Base-by-base conservation (phyloP, 2,113 vertebrate species). In the Notarius lentiginosus region DNA sequence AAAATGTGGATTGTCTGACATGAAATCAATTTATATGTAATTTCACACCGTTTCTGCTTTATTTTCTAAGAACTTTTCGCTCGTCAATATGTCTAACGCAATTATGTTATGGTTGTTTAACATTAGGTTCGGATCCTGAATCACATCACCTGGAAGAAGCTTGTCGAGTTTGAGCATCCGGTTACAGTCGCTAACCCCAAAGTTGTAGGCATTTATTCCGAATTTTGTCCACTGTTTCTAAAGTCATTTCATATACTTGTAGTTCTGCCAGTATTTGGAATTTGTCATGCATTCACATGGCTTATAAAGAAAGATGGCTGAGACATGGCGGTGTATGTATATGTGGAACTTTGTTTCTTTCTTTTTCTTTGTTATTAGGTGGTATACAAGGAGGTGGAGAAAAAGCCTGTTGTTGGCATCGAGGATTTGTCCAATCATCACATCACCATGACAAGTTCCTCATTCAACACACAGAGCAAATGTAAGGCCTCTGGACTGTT, bases 81-180 rank as follows among this genome's bases (percentile, higher is more conserved):
- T 41, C 20, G 20, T 11, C 47, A 30, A 1, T 68, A 70, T 85
- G n/a, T 75, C 34, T 30, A 15, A 77, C 51, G 24, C 22, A 51
- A 2, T 10, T 18, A 27, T 66, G 30, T 9, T 24, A 49, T 9
- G 66, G 17, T 27, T 84, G 34, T 73, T 66, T 76, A 85, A 12
- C 51, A 30, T 66, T 89, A 99, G 98, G 97, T 99, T 79, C 96
- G 97, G 4, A 94, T 99, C 79, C 93, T 99, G 65, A 99, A 99
- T 92, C 98, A 99, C 0, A 96, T 99, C 81, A 99, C 98, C 0
- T 99, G 98, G 98, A 97, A 96, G 93, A 96, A 96, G 92, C 93
- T 99, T 20, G 85, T 94, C 0, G 97, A 99, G 88, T 95, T 99
- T 20, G 95, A 95, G 56, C 98, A 99, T 66, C 95, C 95, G 11